These are phyloP conservation scores for Acanthococcus lagerstroemiae DNA, from an alignment of 2,888 invertebrate genomes.

Conservation along the genomic window DNA sequence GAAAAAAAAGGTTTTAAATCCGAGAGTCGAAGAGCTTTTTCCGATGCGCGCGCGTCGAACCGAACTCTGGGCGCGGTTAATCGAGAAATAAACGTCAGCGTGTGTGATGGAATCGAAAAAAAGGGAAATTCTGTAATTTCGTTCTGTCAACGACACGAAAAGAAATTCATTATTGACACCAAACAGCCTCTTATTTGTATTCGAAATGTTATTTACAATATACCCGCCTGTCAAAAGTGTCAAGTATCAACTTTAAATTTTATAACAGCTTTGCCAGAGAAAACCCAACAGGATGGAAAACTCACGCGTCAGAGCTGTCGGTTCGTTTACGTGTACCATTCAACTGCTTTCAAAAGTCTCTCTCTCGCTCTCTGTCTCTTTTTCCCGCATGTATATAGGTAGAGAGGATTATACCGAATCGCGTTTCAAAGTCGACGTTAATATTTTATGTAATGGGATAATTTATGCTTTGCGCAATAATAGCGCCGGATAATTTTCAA, in stretches of 20 bases:
- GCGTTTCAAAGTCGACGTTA: too few species aligned
- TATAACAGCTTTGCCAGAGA: conserved; percentile 18
- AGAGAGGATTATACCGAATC: too few species aligned
- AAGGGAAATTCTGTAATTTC: conserved; percentile 19
- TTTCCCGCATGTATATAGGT: too few species aligned
- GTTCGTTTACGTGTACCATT: conserved; percentile 17
- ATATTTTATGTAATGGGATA: too few species aligned
- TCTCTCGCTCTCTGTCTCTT: too few species aligned
- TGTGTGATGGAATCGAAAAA: not conserved
- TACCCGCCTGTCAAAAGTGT: conserved; percentile 23
- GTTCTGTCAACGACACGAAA: conserved; percentile 23
- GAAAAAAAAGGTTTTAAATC: too few species aligned
- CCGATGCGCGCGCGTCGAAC: too few species aligned
- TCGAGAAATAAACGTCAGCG: conserved; percentile 3
- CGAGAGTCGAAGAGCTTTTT: too few species aligned
- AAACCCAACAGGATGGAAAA: conserved; percentile 17
- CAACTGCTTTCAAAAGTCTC: conserved; percentile 9
- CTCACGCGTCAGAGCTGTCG: conserved; percentile 21
- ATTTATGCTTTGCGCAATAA: too few species aligned
- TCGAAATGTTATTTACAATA: conserved; percentile 26
- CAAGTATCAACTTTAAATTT: conserved; percentile 26
- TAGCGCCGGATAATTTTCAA: too few species aligned
- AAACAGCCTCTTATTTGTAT: conserved; percentile 24
- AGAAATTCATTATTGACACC: conserved; percentile 26
- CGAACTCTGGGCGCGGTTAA: too few species aligned